Percentiles rank a stretch among this genome's conserved stretches.
These are phyloP conservation scores for Epinephelus fuscoguttatus DNA, from an alignment of 2,113 vertebrate species.

Conservation along the genomic window DNA sequence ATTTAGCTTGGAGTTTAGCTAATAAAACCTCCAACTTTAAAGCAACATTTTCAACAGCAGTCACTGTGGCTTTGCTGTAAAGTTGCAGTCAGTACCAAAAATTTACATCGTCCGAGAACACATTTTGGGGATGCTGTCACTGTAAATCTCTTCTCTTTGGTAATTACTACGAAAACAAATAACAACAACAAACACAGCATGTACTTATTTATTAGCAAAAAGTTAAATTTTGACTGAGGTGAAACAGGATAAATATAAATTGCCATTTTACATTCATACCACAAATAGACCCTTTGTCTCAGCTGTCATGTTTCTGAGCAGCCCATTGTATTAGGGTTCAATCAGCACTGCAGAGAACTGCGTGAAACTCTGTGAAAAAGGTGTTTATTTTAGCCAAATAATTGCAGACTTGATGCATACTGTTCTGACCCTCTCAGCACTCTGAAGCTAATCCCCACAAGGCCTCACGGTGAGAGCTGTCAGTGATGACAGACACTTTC, in stretches of 20 bases:
- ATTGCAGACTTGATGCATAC: conserved; percentile 43
- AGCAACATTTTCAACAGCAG: too few relatives aligned
- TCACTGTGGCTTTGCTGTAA: too few relatives aligned
- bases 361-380: conserved; percentile 23
- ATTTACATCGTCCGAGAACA: too few relatives aligned
- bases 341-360: conserved; percentile 8
- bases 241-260: neutral
- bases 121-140: too few relatives aligned
- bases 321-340: conserved; percentile 13
- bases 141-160: neutral
- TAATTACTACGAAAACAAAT: neutral
- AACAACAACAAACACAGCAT: neutral
- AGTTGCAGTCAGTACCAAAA: too few relatives aligned
- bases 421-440: conserved; percentile 54
- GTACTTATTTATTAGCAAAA: neutral
- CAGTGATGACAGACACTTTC: conserved; percentile 61
- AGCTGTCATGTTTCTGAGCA: conserved; percentile 7
- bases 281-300: neutral
- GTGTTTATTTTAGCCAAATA: conserved; percentile 49
- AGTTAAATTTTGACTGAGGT: neutral
- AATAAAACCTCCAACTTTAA: too few relatives aligned
- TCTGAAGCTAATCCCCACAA: conserved; percentile 58
- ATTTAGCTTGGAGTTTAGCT: too few relatives aligned
- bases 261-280: neutral
- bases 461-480: conserved; percentile 64